A percentile compares a stretch with the other conserved stretches of the same genome.
These are phyloP conservation scores for Synergus itoensis DNA, from an alignment of 2,888 invertebrate genomes.

Conservation along the genomic window DNA sequence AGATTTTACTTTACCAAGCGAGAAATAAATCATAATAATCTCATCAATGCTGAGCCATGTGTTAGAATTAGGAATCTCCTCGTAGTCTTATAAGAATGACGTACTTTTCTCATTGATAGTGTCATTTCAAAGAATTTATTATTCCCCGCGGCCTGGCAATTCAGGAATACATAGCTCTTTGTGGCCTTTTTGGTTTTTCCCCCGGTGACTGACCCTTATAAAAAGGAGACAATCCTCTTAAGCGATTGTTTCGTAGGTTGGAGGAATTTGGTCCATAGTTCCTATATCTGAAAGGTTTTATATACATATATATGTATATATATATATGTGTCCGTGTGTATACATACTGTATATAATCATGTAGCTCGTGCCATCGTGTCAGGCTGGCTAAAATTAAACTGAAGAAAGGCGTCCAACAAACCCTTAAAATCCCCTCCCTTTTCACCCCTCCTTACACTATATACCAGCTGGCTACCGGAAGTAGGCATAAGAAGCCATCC, in stretches of 20 bases:
- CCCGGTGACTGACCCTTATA: conserved; percentile 26
- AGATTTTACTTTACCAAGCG: not conserved
- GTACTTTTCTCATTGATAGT: conserved; percentile 13
- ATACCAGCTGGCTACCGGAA: conserved; percentile 75
- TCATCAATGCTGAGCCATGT: conserved; percentile 28
- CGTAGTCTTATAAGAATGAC: not conserved
- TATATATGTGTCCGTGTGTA: no score
- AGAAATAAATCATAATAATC: conserved; percentile 29
- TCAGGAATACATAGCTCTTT: not conserved
- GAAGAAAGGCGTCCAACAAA: conserved; percentile 50
- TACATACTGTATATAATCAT: conserved; percentile 45
- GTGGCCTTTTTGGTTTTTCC: conserved; percentile 23
- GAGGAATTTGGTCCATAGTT: conserved; percentile 16
- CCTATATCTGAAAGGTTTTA: not conserved
- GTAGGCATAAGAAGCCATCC: conserved; percentile 65
- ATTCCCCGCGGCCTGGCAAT: conserved; percentile 41
- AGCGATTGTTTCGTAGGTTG: conserved; percentile 35
- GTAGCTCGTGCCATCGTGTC: conserved; percentile 66
- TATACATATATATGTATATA: conserved; percentile 37
- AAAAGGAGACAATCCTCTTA: conserved; percentile 35
- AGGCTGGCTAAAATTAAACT: conserved; percentile 67
- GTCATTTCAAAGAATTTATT: conserved; percentile 43
- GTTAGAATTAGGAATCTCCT: conserved; percentile 3
- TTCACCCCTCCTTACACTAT: conserved; percentile 47
- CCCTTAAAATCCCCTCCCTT: conserved; percentile 41